Evolutionary conservation across 2,797 vertebrate genomes (phyloP), one percentile per base, ranked within the genome.

Genomic region (Urocyon cinereoargenteus): DNA sequence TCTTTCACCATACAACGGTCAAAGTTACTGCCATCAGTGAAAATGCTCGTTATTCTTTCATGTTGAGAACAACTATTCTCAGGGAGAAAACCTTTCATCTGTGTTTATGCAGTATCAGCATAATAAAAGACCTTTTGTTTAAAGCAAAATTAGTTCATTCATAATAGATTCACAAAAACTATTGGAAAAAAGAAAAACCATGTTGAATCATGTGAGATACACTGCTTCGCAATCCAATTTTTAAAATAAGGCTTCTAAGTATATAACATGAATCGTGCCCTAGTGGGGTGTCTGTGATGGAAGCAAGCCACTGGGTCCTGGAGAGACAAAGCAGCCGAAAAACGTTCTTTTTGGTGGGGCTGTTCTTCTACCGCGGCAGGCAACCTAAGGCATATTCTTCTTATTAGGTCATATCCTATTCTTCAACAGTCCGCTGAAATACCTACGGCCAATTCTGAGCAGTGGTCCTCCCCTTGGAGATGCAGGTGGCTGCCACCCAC

Each of bases 81-180:
- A 62, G 19, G 36, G 7, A 26, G 6, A 45, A 36, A 26, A 28
- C 4, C 49, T 62, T 87, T 64, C 40, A 79, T 73, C 28, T 55
- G 68, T 92, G 64, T 87, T 34, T 68, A 72, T 12, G 45, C 22
- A 55, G 16, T n/a, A 72, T 82, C n/a, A 36, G 64, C 53, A 28
- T 61, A 59, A 86, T 78, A 70, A 92, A 90, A 90, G 62, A 19
- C 10, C 28, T 78, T 59, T 66, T 49, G 36, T 64, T 86, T n/a
- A 90, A 70, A 94, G 81, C 49, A 22, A 83, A 92, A 61, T 90
- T 10, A 59, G 49, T 45, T 73, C 68, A 61, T 68, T 53, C 53
- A 61, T 34, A 86, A 77, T 9, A 95, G 61, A 83, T 19, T 77
- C 85, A 72, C 15, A 75, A 59, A 93, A 90, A 84, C 82, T 53